Conservation (phyloP, 2,113 vertebrate species). For the Chaetops frenatus region DNA sequence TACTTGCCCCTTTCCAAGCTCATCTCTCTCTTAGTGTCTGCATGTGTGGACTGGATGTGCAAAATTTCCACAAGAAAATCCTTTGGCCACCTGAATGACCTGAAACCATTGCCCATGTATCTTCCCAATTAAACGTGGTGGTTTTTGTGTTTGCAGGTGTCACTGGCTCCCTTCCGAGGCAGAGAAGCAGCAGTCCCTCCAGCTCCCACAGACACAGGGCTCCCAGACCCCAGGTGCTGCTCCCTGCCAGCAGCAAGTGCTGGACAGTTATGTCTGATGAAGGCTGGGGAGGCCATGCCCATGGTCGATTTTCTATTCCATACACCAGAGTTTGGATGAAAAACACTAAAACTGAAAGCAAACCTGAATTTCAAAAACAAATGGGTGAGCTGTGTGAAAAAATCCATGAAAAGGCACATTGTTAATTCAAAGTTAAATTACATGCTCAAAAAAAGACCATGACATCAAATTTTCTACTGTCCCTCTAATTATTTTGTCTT, state of each 20-base stretch:
- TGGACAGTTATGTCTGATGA: not conserved
- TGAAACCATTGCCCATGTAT: not conserved
- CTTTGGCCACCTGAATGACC: not conserved
- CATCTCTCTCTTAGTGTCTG: not conserved
- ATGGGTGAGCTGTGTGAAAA: not conserved
- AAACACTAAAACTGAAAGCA: not conserved
- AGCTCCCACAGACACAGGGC: not conserved
- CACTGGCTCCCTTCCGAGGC: not conserved
- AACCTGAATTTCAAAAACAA: not conserved
- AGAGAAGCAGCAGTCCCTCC: not conserved
- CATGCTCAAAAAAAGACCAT: not conserved
- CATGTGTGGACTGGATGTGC: not conserved
- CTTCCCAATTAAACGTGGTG: rapidly evolving
- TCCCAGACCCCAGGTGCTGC: not conserved
- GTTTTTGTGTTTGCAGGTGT: not conserved
- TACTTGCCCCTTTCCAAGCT: not conserved
- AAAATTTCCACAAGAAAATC: not conserved
- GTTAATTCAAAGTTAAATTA: not conserved
- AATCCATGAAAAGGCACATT: not conserved
- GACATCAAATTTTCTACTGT: not conserved
- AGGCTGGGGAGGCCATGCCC: not conserved
- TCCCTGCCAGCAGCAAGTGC: rapidly evolving
- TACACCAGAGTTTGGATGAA: not conserved
- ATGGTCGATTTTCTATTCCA: not conserved
- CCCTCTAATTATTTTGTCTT: not conserved